Conservation (phyloP, 2,113 vertebrate species). For the Mus pahari region DNA sequence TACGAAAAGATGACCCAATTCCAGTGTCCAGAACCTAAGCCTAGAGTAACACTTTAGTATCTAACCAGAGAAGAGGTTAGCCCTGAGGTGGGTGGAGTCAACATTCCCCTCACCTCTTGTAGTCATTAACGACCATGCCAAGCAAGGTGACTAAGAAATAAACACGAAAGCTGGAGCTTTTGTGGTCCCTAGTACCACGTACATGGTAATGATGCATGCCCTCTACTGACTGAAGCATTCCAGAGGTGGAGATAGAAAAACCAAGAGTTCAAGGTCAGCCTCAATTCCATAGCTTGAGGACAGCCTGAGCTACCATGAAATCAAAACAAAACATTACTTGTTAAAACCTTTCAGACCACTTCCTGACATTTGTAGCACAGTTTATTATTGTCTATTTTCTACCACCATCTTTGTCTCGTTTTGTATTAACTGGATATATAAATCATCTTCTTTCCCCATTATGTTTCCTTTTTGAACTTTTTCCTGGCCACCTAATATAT, state of each 20-base stretch:
- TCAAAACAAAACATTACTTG: neutral
- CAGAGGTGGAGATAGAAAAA: neutral
- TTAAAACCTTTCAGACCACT: neutral
- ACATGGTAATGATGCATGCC: accelerated
- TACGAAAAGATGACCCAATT: constrained; percentile 28
- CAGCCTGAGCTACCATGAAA: neutral
- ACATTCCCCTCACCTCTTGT: neutral
- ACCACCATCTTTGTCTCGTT: neutral
- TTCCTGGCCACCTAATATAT: neutral
- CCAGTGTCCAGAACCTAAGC: neutral
- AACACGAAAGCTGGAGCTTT: neutral
- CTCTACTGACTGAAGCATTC: neutral
- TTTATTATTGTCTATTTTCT: neutral
- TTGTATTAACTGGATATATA: neutral
- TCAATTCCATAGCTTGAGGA: neutral
- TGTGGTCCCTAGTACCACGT: neutral
- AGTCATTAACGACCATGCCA: neutral
- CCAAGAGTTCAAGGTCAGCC: neutral
- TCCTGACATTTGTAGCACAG: neutral
- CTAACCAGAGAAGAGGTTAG: neutral
- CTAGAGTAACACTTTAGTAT: neutral
- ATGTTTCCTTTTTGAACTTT: neutral
- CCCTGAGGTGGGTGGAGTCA: neutral
- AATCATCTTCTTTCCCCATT: neutral
- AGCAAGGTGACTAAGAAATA: neutral